A percentile compares a stretch with the other conserved stretches of the same genome.
These are phyloP conservation scores for Penaeus monodon DNA, from an alignment of 2,888 invertebrate genomes.

Conservation along the genomic window DNA sequence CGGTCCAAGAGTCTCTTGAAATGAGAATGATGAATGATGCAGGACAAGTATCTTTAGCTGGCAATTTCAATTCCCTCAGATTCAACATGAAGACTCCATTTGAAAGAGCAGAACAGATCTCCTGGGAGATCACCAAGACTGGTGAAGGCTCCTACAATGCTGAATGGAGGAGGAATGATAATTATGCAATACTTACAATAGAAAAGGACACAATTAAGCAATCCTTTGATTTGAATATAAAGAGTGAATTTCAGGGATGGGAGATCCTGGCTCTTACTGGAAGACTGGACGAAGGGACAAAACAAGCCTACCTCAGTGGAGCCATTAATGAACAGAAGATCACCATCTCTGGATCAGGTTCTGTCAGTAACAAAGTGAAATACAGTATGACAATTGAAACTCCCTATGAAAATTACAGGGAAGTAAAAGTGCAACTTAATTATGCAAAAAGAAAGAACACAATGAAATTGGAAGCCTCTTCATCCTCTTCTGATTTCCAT, in stretches of 20 bases:
- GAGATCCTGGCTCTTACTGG: slow-evolving; percentile 54
- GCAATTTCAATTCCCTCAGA: slow-evolving; percentile 55
- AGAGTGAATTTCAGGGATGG: slow-evolving; percentile 56
- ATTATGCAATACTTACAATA: slow-evolving; percentile 29
- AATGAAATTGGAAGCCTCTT: slow-evolving; percentile 43
- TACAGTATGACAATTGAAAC: slow-evolving; percentile 42
- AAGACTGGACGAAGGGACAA: slow-evolving; percentile 43
- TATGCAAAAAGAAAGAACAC: slow-evolving; percentile 26
- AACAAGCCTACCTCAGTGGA: slow-evolving; percentile 50
- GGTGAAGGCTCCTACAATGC: slow-evolving; percentile 25
- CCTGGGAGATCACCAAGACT: slow-evolving; percentile 41
- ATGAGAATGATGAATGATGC: slow-evolving; percentile 62
- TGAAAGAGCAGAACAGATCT: slow-evolving; percentile 41
- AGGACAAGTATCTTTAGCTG: slow-evolving; percentile 33
- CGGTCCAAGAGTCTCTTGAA: slow-evolving; percentile 57
- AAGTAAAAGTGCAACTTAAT: slow-evolving; percentile 22
- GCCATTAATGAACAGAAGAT: slow-evolving; percentile 37
- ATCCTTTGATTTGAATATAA: too few relatives aligned
- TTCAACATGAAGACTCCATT: slow-evolving; percentile 54
- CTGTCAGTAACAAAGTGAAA: neutral
- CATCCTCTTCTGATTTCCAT: slow-evolving; percentile 50
- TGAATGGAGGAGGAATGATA: slow-evolving; percentile 50
- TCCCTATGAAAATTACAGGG: slow-evolving; percentile 48
- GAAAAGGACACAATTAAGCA: neutral
- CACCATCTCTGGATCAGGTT: slow-evolving; percentile 46